Conservation (phyloP, 2,888 invertebrate genomes). For the Hermaeophaga mercurialis region DNA sequence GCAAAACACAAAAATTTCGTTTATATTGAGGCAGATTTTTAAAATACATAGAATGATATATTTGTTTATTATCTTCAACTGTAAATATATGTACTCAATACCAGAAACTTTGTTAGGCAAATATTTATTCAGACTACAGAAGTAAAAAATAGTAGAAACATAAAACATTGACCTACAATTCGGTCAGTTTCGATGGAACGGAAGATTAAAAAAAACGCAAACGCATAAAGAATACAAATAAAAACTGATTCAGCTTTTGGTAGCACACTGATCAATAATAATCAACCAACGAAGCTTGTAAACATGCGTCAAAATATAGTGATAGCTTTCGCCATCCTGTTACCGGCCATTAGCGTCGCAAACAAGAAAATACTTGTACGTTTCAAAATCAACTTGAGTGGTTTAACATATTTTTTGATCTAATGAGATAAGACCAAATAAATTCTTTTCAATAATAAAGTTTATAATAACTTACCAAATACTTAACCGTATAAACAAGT, state of each 20-base stretch:
- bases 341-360: not conserved
- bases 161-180: not conserved
- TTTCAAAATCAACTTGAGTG: no score
- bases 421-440: no score
- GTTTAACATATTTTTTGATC: no score
- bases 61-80: no score
- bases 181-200: slow-evolving; percentile 6
- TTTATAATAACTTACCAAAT: no score
- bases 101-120: not conserved
- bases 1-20: no score
- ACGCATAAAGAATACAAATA: slow-evolving; percentile 23
- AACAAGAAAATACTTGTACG: no score
- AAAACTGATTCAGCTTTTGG: not conserved
- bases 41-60: no score
- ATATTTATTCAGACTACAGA: not conserved
- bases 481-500: no score
- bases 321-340: not conserved
- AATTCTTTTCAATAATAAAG: no score
- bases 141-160: not conserved
- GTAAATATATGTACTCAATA: no score
- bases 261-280: slow-evolving; percentile 61
- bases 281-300: slow-evolving; percentile 64
- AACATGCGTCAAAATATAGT: slow-evolving; percentile 63
- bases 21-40: no score
- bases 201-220: slow-evolving; percentile 13